Base-by-base conservation (phyloP, 1,140 invertebrate species). In the Cryptotermes secundus region DNA sequence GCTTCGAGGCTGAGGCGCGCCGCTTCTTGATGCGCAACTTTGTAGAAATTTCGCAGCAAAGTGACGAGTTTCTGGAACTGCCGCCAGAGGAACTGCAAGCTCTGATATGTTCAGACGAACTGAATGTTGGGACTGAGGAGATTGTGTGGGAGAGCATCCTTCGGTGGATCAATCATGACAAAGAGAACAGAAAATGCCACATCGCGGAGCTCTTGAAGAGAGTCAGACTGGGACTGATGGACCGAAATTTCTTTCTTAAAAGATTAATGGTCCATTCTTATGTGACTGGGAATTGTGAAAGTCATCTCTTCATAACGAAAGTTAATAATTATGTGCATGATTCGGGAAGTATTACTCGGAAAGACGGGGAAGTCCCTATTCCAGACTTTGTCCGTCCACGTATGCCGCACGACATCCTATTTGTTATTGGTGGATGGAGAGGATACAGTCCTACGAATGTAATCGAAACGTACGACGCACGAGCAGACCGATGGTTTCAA, bases 381-480 rank as follows among this genome's bases (percentile, higher is more conserved):
- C 94, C 94, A 3, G 91, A 92, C 87, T 92, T 94, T 38, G 93
- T 94, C 0, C 89, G 92, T 10, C 94, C 94, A 0, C 87, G 95
- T 65, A 90, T 95, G 0, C 95, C 95, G 0, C 93, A 94, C 86
- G 93, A 94, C 86, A 92, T 95, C 34, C 87, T 95, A 3, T 95
- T 95, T 86, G 94, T 93, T 1, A 93, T 96, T 82, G 95, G 95
- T 4, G 96, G 96, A 3, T 96, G 95, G 95, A 93, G 91, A 84
- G 93, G 93, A 1, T 93, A 93, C 3, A 93, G 91, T 16, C 93
- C 95, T 2, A 96, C 95, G 0, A 93, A 93, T 88, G 92, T 92
- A 85, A 93, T 96, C 14, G 95, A 96, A 88, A 94, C 94, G 0
- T 96, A 96, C 88, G 95, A 96, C 87, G 94, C n/a, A n/a, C n/a